Evolutionary conservation across 2,888 invertebrate species (phyloP).

Genomic region (Cheilosia urbana): DNA sequence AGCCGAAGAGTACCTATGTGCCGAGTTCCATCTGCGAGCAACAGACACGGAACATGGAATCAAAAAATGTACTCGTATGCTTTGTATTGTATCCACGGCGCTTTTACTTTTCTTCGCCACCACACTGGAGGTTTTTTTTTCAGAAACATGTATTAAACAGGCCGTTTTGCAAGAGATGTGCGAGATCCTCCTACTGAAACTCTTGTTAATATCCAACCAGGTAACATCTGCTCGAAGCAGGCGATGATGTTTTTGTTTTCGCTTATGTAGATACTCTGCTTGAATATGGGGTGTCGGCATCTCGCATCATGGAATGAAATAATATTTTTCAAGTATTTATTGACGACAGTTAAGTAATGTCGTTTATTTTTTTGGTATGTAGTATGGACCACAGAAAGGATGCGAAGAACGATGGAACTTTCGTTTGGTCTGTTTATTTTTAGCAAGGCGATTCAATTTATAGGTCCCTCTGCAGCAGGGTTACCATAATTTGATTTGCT

Average conservation of each 20-base stretch:
- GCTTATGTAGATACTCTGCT: not conserved
- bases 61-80: not conserved
- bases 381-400: too few species aligned
- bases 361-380: not conserved
- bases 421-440: not conserved
- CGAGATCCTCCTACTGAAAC: slow-evolving; percentile 41
- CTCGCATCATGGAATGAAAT: not conserved
- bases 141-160: slow-evolving; percentile 21
- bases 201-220: slow-evolving; percentile 39
- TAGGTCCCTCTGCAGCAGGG: too few species aligned
- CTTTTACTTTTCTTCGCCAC: slow-evolving; percentile 23
- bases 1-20: not conserved
- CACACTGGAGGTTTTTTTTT: slow-evolving; percentile 8
- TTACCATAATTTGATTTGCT: too few species aligned
- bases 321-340: slow-evolving; percentile 4
- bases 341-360: not conserved
- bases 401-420: not conserved
- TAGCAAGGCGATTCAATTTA: not conserved
- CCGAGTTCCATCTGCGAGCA: slow-evolving; percentile 43
- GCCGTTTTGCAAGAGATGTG: slow-evolving; percentile 13
- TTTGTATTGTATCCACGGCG: slow-evolving; percentile 6
- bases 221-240: slow-evolving; percentile 58
- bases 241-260: slow-evolving; percentile 7
- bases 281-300: not conserved
- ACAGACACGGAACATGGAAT: slow-evolving; percentile 36